Evolutionary conservation across 2,888 invertebrate species (phyloP), one percentile per base, ranked within the genome.

Genomic region (Aromia moschata): DNA sequence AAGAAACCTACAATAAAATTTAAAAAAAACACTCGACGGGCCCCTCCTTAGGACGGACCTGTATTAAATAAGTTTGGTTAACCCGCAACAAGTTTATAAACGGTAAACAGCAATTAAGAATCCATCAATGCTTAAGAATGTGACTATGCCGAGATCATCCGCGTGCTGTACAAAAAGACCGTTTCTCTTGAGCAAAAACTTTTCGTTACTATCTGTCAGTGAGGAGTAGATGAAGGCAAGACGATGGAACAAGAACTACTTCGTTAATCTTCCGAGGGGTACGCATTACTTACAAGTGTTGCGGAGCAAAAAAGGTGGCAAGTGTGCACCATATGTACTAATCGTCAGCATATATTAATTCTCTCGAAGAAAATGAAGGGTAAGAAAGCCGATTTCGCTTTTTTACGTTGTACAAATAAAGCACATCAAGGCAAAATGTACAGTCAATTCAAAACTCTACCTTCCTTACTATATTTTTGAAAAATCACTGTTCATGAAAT

Each of bases 91-190:
- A 17, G 40, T 40, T 40, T n/a, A 15, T 17, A 7, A 40, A 40
- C 40, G n/a, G 17, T 17, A 40, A 40, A 40, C 40, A 2, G 4
- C 40, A 40, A 40, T 40, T 40, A 40, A 40, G 40, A 40, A 40
- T 17, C 40, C 17, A 18, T 40, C 17, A 40, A 11, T 17, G 17
- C 18, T 15, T 40, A 7, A 2, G 17, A 40, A 16, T 40, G 40
- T 17, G 40, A 5, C 18, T n/a, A 40, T 40, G 15, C 17, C 17
- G 40, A 40, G 15, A 0, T n/a, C n/a, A 40, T 25, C 40, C 40
- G n/a, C 17, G 17, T 40, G 40, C n/a, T n/a, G 40, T 17, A n/a
- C 40, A 17, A 40, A 37, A 40, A 40, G 37, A 37, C 37, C 37
- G 16, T 37, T 37, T 37, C 11, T 15, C 18, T 40, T 17, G 5